phyloP scores from a whole-genome alignment of 2,888 invertebrate species.

The Spisula subtruncata region DNA sequence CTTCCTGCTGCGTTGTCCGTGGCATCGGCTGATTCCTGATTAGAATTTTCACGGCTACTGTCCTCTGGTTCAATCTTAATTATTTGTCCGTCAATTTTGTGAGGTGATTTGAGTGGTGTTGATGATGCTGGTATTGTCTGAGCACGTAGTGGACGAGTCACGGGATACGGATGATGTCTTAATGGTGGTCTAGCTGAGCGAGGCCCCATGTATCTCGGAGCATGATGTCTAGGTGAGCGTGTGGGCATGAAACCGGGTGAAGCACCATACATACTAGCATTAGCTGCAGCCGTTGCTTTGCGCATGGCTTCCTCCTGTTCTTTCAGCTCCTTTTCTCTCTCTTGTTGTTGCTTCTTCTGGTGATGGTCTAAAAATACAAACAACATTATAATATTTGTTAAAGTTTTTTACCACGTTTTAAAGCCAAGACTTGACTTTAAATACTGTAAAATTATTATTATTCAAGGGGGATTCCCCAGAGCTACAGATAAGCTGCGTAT shows the following conservation, averaged over 20 bases:
- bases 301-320: constrained; percentile 53
- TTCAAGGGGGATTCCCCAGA: no score
- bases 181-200: constrained; percentile 17
- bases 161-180: constrained; percentile 55
- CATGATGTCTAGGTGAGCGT: constrained; percentile 44
- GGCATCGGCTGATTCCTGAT: constrained; percentile 45
- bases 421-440: no score
- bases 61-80: constrained; percentile 62
- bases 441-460: no score
- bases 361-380: constrained; percentile 48
- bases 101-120: constrained; percentile 35
- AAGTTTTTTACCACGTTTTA: no score
- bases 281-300: constrained; percentile 24
- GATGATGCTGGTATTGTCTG: constrained; percentile 31
- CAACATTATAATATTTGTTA: not conserved
- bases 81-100: constrained; percentile 54
- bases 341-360: constrained; percentile 51
- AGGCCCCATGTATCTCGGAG: constrained; percentile 34
- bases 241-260: constrained; percentile 25
- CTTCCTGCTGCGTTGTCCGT: constrained; percentile 19
- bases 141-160: constrained; percentile 43
- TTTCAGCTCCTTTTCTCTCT: constrained; percentile 2
- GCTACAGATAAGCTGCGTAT: no score
- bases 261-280: constrained; percentile 26
- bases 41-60: constrained; percentile 46